These are phyloP conservation scores for Serranochromis macrocephalus DNA, from an alignment of 2,113 vertebrate species.

Conservation along the genomic window DNA sequence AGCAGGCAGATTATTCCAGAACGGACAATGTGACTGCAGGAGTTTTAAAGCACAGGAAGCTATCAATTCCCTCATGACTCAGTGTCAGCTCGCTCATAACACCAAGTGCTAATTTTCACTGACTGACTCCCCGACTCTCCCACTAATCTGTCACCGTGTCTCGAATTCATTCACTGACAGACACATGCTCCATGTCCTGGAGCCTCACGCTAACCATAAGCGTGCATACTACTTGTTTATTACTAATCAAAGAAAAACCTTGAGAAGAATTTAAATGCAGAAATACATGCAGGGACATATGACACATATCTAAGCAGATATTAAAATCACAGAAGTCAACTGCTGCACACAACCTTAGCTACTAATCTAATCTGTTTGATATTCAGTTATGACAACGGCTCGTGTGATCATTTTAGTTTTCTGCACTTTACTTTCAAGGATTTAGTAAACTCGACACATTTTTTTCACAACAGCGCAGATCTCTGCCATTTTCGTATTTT, in stretches of 20 bases:
- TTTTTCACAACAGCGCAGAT: background rate
- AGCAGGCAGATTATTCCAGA: background rate
- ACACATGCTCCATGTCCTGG: background rate
- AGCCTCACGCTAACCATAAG: background rate
- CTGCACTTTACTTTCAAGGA: background rate
- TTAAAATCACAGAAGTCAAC: background rate
- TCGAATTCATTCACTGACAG: background rate
- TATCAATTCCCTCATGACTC: conserved; percentile 40
- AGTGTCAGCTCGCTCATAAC: conserved; percentile 33
- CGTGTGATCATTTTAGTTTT: background rate
- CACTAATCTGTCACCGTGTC: conserved; percentile 3
- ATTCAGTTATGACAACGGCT: background rate
- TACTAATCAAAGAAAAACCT: background rate
- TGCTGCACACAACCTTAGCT: background rate
- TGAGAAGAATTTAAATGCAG: background rate
- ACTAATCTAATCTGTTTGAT: background rate
- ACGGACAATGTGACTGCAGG: background rate
- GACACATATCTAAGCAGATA: background rate
- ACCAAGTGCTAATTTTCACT: conserved; percentile 26
- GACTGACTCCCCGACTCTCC: background rate
- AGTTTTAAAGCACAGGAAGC: conserved; percentile 25
- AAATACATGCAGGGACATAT: background rate
- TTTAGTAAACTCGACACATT: background rate
- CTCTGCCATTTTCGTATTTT: background rate
- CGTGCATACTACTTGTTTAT: background rate